phyloP scores from a whole-genome alignment of 2,113 vertebrate genomes.

The Probosciger aterrimus region DNA sequence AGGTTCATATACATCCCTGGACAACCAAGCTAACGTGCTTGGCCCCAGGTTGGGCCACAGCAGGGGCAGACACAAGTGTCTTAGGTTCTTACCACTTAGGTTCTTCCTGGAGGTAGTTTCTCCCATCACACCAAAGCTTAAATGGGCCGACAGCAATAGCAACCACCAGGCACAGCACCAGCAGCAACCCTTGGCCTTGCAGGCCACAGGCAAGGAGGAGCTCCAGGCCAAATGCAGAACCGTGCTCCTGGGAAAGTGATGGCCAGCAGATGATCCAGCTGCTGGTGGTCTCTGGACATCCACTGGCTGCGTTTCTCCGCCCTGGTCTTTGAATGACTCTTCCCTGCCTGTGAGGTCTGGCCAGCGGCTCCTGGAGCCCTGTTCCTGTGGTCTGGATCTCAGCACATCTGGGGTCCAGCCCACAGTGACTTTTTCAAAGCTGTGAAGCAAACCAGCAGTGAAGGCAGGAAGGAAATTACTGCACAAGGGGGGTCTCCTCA shows the following conservation, averaged over 20 bases:
- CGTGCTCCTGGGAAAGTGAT: not conserved
- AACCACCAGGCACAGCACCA: not conserved
- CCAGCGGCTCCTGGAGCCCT: not conserved
- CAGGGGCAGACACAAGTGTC: not conserved
- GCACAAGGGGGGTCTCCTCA: not conserved
- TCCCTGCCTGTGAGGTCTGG: not conserved
- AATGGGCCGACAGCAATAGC: not conserved
- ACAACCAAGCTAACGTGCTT: not conserved
- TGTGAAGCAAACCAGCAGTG: not conserved
- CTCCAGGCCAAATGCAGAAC: not conserved
- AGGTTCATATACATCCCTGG: fast-evolving
- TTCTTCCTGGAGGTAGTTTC: not conserved
- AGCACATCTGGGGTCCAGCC: not conserved
- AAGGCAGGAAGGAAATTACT: not conserved
- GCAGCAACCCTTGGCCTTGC: not conserved
- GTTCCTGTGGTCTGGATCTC: not conserved
- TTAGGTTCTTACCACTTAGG: not conserved
- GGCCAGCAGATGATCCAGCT: not conserved
- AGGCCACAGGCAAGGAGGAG: not conserved
- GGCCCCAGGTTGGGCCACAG: not conserved
- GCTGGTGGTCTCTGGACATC: not conserved
- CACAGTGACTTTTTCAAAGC: not conserved
- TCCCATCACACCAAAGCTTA: not conserved
- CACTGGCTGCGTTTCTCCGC: not conserved
- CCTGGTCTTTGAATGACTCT: not conserved